phyloP scores from a whole-genome alignment of 2,797 vertebrate genomes.

The Luscinia megarhynchos region DNA sequence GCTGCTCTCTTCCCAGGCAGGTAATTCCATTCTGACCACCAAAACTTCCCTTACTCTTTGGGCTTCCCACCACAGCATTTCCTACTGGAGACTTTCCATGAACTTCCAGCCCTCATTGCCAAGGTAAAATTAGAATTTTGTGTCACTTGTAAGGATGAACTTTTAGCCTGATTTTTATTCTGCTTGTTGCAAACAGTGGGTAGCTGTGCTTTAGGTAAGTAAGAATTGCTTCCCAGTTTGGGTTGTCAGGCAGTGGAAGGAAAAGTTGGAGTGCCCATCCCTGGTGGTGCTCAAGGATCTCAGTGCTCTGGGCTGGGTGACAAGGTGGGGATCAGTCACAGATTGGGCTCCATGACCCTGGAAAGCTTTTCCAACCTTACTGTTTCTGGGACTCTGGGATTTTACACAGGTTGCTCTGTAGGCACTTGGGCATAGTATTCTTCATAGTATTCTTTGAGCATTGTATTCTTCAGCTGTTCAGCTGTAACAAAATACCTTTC shows the following conservation, averaged over 20 bases:
- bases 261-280: background rate
- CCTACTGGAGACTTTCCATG: background rate
- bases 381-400: background rate
- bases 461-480: background rate
- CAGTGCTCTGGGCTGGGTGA: background rate
- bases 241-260: background rate
- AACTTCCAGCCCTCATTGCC: background rate
- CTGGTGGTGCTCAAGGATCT: background rate
- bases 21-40: background rate
- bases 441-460: background rate
- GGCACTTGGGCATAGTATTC: background rate
- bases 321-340: background rate
- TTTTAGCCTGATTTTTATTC: background rate
- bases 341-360: background rate
- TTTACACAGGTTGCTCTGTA: background rate
- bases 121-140: background rate
- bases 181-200: background rate
- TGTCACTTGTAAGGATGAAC: background rate
- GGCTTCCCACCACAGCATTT: background rate
- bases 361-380: background rate
- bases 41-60: background rate
- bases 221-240: background rate
- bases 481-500: background rate
- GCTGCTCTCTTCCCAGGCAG: background rate
- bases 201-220: background rate